phyloP scores from a whole-genome alignment of 2,113 vertebrate genomes.

The Tichodroma muraria region DNA sequence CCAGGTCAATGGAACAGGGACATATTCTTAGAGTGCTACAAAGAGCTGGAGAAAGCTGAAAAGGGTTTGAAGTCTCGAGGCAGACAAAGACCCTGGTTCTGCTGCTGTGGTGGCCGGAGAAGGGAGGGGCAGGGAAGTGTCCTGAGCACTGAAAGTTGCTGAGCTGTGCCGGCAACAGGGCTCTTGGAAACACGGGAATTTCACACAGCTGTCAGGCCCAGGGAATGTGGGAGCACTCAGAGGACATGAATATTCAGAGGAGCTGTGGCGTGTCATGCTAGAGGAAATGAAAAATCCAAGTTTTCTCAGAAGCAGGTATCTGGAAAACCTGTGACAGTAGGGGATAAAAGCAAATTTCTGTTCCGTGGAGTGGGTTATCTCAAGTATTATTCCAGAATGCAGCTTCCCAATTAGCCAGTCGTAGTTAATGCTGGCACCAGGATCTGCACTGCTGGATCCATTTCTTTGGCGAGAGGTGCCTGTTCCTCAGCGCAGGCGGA shows the following conservation, averaged over 20 bases:
- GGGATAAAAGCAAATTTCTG: neutral
- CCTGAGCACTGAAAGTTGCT: neutral
- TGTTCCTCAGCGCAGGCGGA: neutral
- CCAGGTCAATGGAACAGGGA: neutral
- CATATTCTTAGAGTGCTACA: neutral
- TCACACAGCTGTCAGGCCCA: neutral
- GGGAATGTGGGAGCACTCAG: neutral
- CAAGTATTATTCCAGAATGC: neutral
- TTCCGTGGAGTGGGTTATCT: neutral
- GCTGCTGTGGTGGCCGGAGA: neutral
- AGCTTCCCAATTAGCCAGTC: neutral
- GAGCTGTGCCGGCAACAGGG: neutral
- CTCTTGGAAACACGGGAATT: neutral
- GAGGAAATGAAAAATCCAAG: neutral
- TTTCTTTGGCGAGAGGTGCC: neutral
- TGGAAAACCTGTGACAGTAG: neutral
- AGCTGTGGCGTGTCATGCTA: neutral
- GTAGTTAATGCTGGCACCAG: neutral
- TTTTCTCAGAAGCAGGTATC: neutral
- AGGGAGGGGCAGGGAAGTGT: neutral
- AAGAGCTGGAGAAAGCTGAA: neutral
- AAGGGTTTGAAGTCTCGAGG: neutral
- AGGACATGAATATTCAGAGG: neutral
- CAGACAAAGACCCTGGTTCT: neutral
- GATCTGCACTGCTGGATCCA: neutral